Conservation (phyloP, 2,888 invertebrate genomes). For the Sphaerophoria rueppellii region DNA sequence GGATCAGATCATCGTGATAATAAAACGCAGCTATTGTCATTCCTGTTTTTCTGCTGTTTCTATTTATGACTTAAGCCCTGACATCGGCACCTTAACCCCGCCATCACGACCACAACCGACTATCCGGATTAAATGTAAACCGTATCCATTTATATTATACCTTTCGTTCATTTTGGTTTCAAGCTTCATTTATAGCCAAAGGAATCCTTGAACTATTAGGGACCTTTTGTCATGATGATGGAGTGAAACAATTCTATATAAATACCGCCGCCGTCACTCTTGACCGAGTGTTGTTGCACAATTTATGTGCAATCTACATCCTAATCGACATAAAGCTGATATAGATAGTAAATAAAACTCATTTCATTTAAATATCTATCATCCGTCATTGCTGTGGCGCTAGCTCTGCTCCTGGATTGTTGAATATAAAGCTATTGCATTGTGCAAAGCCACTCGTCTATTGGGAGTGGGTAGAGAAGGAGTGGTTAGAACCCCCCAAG, state of each 20-base stretch:
- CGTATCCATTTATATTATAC: constrained; percentile 61
- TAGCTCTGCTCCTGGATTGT: neutral
- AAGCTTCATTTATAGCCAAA: neutral
- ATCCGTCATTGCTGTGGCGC: constrained; percentile 1
- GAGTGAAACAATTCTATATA: neutral
- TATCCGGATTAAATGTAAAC: constrained; percentile 71
- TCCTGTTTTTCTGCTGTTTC: constrained; percentile 56
- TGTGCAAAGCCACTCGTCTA: constrained; percentile 25
- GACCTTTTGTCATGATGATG: neutral
- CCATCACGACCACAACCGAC: neutral
- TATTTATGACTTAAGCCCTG: constrained; percentile 45
- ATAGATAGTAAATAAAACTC: constrained; percentile 1
- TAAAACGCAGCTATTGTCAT: no score
- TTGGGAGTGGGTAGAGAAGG: neutral
- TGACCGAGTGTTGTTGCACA: constrained; percentile 1
- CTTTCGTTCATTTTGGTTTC: constrained; percentile 9
- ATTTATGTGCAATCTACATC: constrained; percentile 17
- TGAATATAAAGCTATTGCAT: neutral
- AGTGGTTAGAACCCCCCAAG: constrained; percentile 3
- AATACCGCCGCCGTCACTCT: neutral
- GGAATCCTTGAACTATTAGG: neutral
- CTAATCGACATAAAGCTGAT: neutral
- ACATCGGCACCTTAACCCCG: neutral
- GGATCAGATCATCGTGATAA: no score
- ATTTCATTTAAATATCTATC: constrained; percentile 38